Evolutionary conservation across 2,888 invertebrate species (phyloP), one percentile per base, ranked within the genome.

Genomic region (Entomobrya proxima): DNA sequence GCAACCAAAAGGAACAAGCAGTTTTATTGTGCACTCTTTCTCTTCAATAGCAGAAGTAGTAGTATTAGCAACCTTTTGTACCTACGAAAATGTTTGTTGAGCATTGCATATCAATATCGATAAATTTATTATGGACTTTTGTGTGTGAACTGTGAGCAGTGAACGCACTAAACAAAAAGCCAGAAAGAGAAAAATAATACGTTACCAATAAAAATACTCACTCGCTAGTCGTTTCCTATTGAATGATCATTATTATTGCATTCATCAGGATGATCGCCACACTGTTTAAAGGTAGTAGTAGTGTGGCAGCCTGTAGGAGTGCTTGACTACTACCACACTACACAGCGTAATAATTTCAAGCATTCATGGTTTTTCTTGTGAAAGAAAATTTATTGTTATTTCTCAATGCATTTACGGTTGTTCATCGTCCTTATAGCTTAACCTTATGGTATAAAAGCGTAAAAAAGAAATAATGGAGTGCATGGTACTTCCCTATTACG

Each of bases 101-200:
- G 15, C 9, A 15, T 40, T 40, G 44, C 11, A 50, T 74, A 74
- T 74, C 74, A 74, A 74, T 74, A 74, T 74, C 74, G n/a, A 74
- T 74, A 74, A 74, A 74, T 74, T 32, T 74, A 74, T 74, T 74
- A 74, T 74, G 74, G 74, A 52, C 40, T 69, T 69, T 69, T 69
- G 24, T 50, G 74, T 50, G 72, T 30, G 44, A 40, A 40, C 5
- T 21, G 44, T 32, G 21, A 6, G 9, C 35, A 64, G n/a, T 40
- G 69, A 3, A 50, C 35, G 24, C 35, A 35, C 35, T 35, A 32
- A 64, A 32, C 61, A 61, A 27, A 61, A 61, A 61, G 1, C 3
- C 9, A 27, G 4, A 32, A 35, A 27, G 44, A 74, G 32, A 32
- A 74, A 50, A 32, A 69, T 21, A 18, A 55, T 55, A 55, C 55